A percentile compares a stretch with the other conserved stretches of the same genome.
Evolutionary conservation across 2,797 vertebrate genomes (phyloP).

Genomic region (Erpetoichthys calabaricus): DNA sequence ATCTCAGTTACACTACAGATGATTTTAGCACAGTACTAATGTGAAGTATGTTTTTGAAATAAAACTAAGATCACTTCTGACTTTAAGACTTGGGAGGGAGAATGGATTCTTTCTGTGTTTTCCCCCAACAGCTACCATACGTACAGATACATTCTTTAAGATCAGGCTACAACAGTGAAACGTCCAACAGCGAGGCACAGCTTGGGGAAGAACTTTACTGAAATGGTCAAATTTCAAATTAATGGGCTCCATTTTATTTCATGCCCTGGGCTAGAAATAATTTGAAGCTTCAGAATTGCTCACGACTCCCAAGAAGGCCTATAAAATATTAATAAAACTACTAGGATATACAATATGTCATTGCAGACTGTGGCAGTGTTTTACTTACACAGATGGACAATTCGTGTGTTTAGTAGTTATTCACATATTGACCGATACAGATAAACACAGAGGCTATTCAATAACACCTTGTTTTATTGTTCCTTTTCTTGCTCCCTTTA

Average conservation of each 20-base stretch:
- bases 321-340: slow-evolving; percentile 1
- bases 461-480: background rate
- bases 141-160: too few species aligned
- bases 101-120: too few species aligned
- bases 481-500: background rate
- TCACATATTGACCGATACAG: background rate
- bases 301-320: background rate
- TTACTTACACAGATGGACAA: background rate
- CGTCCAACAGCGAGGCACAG: too few species aligned
- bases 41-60: too few species aligned
- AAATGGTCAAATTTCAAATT: too few species aligned
- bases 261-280: background rate
- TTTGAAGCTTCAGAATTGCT: background rate
- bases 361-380: background rate
- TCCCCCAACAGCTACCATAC: too few species aligned
- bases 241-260: background rate
- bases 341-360: background rate
- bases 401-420: background rate
- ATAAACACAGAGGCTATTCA: background rate
- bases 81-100: too few species aligned
- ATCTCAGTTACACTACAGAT: too few species aligned
- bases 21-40: too few species aligned
- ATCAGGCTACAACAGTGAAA: too few species aligned
- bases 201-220: too few species aligned
- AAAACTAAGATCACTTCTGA: too few species aligned